phyloP scores from a whole-genome alignment of 2,797 vertebrate genomes.

The Acridotheres tristis region DNA sequence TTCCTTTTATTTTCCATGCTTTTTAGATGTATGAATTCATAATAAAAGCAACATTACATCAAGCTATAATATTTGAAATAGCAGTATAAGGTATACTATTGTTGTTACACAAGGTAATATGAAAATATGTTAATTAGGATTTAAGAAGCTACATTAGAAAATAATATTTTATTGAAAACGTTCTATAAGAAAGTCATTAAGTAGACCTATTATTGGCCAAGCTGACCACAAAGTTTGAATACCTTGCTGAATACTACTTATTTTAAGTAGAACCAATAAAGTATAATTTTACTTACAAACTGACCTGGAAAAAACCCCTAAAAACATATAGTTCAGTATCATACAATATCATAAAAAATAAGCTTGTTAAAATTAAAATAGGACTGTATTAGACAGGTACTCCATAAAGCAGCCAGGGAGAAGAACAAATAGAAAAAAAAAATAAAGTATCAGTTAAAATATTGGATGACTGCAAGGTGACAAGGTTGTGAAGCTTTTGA shows the following conservation, averaged over 20 bases:
- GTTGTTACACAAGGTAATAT: neutral
- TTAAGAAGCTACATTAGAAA: neutral
- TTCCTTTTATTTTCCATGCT: neutral
- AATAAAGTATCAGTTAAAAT: neutral
- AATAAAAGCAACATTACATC: neutral
- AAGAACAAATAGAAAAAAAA: neutral
- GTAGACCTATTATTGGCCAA: neutral
- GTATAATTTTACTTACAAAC: neutral
- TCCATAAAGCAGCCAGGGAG: neutral
- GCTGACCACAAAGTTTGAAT: neutral
- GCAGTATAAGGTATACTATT: neutral
- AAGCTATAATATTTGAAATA: neutral
- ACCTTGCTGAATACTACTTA: neutral
- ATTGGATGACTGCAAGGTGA: neutral
- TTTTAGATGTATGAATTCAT: neutral
- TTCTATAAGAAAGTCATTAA: neutral
- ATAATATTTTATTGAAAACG: neutral
- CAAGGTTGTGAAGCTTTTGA: neutral
- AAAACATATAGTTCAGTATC: neutral
- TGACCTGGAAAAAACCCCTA: fast-evolving
- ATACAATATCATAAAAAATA: neutral
- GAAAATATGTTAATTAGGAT: neutral
- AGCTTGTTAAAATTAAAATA: neutral
- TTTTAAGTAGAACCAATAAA: neutral
- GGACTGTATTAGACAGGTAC: neutral